These are phyloP conservation scores for Rhagoletis zephyria DNA, from an alignment of 1,140 invertebrate species.

Conservation along the genomic window DNA sequence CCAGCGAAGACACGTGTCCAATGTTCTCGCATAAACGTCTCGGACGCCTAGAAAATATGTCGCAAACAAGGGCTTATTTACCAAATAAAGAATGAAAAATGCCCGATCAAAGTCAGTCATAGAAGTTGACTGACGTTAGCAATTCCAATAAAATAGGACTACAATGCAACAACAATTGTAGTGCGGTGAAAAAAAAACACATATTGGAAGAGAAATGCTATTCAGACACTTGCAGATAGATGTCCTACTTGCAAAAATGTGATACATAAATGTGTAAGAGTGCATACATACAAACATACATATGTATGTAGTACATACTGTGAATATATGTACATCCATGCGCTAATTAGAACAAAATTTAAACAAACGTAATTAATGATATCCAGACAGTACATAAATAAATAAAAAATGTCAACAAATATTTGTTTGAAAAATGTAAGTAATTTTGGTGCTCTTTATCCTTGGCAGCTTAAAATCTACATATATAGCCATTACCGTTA, in stretches of 20 bases:
- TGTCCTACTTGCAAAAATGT: not conserved
- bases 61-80: constrained; percentile 12
- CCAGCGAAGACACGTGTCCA: constrained; percentile 36
- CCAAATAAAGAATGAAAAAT: constrained; percentile 42
- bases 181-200: not conserved
- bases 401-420: too few species aligned
- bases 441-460: too few species aligned
- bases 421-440: too few species aligned
- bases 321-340: too few species aligned
- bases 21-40: not conserved
- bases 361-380: too few species aligned
- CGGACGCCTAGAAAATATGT: not conserved
- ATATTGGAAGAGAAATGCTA: not conserved
- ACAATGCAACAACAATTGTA: not conserved
- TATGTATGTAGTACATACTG: not conserved
- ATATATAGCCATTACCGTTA: too few species aligned
- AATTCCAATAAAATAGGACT: constrained; percentile 15
- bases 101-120: constrained; percentile 40
- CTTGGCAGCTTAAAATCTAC: too few species aligned
- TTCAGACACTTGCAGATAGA: constrained; percentile 21
- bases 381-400: too few species aligned
- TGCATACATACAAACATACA: not conserved
- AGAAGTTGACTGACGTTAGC: constrained; percentile 10
- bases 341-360: too few species aligned
- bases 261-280: not conserved